Conservation (phyloP, 2,113 vertebrate genomes). For the Macrotis lagotis region DNA sequence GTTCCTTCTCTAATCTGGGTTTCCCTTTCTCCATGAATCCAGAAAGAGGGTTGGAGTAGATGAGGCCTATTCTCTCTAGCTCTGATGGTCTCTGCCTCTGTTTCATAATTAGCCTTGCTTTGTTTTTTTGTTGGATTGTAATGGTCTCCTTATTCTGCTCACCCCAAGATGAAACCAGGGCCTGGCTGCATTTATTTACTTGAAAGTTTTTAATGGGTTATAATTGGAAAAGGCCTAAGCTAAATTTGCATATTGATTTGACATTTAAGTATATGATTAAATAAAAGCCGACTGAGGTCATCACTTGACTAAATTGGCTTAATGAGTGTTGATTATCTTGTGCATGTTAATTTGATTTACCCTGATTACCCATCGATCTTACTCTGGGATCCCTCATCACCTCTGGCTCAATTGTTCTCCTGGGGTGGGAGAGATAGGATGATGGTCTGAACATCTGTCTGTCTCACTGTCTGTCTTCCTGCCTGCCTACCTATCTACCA, state of each 20-base stretch:
- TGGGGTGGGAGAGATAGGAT: slow-evolving; percentile 53
- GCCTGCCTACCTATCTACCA: background rate
- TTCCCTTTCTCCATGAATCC: background rate
- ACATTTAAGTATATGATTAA: slow-evolving; percentile 86
- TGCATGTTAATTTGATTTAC: slow-evolving; percentile 85
- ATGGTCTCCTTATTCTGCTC: background rate
- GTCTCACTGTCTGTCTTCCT: background rate
- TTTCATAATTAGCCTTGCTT: background rate
- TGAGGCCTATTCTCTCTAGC: background rate
- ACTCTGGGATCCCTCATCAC: slow-evolving; percentile 78
- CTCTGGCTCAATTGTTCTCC: slow-evolving; percentile 81
- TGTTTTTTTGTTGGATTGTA: background rate
- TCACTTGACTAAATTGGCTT: slow-evolving; percentile 86
- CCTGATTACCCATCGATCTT: slow-evolving; percentile 83
- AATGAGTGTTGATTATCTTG: slow-evolving; percentile 85
- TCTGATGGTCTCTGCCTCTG: background rate
- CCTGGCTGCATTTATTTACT: slow-evolving; percentile 75
- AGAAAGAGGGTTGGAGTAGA: background rate
- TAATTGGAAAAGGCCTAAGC: slow-evolving; percentile 77
- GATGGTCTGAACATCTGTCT: slow-evolving; percentile 36
- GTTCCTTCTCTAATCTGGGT: background rate
- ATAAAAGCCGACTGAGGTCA: slow-evolving; percentile 87
- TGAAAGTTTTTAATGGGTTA: slow-evolving; percentile 79
- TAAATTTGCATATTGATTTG: slow-evolving; percentile 84
- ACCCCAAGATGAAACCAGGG: background rate